phyloP scores from a whole-genome alignment of 2,113 vertebrate species.

The Reinhardtius hippoglossoides region DNA sequence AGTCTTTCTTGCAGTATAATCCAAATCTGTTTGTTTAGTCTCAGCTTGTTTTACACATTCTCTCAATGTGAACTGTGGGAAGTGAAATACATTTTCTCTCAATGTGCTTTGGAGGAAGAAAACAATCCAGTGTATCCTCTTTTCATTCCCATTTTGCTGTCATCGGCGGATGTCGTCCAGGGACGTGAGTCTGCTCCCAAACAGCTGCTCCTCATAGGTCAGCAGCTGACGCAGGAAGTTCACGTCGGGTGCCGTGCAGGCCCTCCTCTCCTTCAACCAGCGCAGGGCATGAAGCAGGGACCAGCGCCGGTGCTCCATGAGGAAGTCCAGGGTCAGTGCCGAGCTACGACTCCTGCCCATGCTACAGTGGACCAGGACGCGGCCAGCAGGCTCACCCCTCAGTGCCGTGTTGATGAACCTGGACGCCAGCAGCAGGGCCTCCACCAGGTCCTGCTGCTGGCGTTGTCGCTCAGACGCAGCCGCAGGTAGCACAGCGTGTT shows the following conservation, averaged over 20 bases:
- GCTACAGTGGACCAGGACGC: conserved; percentile 76
- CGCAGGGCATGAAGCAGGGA: conserved; percentile 71
- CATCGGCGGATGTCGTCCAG: conserved; percentile 73
- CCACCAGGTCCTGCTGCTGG: conserved; percentile 77
- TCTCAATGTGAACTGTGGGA: not conserved
- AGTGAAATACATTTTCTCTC: not conserved
- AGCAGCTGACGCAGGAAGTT: conserved; percentile 76
- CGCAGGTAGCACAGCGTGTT: conserved; percentile 65
- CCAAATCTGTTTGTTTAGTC: conserved; percentile 14
- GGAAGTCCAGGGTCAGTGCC: conserved; percentile 73
- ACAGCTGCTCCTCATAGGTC: conserved; percentile 77
- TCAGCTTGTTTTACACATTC: conserved; percentile 14
- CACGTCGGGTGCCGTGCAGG: conserved; percentile 71
- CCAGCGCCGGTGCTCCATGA: conserved; percentile 76
- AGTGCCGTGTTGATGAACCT: conserved; percentile 71
- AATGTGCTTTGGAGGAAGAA: no score
- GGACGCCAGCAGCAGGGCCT: conserved; percentile 70
- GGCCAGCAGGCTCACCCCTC: conserved; percentile 57
- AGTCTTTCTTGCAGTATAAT: conserved; percentile 17
- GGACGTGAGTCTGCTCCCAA: conserved; percentile 69
- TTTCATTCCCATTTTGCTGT: conserved; percentile 1
- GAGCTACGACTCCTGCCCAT: conserved; percentile 76
- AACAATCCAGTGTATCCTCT: not conserved
- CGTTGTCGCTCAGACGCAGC: conserved; percentile 72
- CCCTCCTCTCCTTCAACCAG: conserved; percentile 77